Conservation (phyloP, 2,888 invertebrate genomes). For the Monochamus alternatus region DNA sequence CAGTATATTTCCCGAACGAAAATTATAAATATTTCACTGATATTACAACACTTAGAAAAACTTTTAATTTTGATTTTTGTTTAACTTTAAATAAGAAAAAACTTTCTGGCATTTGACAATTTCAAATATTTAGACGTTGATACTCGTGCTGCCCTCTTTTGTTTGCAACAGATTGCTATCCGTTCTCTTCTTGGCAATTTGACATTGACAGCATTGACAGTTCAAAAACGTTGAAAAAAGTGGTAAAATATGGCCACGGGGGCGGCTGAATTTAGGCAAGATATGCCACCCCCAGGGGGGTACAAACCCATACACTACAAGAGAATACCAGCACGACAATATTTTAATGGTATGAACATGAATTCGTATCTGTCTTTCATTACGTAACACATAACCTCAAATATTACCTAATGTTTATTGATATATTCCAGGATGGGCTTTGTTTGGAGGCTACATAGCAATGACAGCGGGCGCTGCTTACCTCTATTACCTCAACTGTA, state of each 20-base stretch:
- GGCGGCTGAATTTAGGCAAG: constrained; percentile 77
- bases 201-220: no score
- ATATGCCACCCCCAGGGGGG: constrained; percentile 95
- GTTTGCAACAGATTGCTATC: background rate
- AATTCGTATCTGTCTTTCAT: constrained; percentile 16
- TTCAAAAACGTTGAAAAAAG: constrained; percentile 2
- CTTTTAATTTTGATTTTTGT: constrained; percentile 17
- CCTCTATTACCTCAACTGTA: constrained; percentile 75
- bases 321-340: constrained; percentile 82
- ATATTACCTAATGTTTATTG: constrained; percentile 16
- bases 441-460: constrained; percentile 76
- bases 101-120: constrained; percentile 7
- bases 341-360: constrained; percentile 76
- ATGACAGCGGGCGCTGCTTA: constrained; percentile 75
- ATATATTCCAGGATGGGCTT: constrained; percentile 74
- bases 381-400: constrained; percentile 46
- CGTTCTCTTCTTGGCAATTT: no score
- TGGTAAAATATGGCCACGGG: constrained; percentile 37
- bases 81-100: constrained; percentile 9
- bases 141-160: no score
- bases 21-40: constrained; percentile 1
- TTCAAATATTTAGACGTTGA: background rate
- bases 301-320: constrained; percentile 84
- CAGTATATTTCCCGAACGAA: background rate
- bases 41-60: background rate